Percentiles rank a stretch among this genome's conserved stretches.
Conservation (phyloP, 2,888 invertebrate genomes). For the Octonoba sinensis region DNA sequence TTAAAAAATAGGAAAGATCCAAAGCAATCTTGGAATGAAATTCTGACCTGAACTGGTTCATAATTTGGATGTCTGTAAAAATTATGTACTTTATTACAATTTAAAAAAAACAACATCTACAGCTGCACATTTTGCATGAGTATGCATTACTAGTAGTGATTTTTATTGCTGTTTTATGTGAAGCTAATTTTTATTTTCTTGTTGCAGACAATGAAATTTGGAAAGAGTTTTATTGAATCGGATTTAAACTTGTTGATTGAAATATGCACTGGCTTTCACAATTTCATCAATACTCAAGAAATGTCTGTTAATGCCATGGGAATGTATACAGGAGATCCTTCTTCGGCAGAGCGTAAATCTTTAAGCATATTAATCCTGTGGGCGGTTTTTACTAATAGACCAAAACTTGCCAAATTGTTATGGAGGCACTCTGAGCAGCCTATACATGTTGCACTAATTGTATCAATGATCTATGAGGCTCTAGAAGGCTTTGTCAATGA, state of each 20-base stretch:
- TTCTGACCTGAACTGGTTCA: too few relatives aligned
- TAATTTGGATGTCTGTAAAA: too few relatives aligned
- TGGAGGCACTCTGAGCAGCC: conserved; percentile 71
- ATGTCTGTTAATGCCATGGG: conserved; percentile 69
- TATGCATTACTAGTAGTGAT: neutral
- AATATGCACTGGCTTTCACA: conserved; percentile 53
- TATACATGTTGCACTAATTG: conserved; percentile 70
- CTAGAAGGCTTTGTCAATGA: conserved; percentile 69
- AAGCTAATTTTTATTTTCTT: conserved; percentile 4
- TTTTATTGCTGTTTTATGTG: neutral
- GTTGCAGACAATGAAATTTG: conserved; percentile 52
- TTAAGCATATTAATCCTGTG: conserved; percentile 69
- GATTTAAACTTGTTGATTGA: conserved; percentile 64
- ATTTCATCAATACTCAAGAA: conserved; percentile 66
- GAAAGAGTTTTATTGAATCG: conserved; percentile 61
- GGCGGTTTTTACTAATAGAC: conserved; percentile 70
- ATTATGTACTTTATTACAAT: too few relatives aligned
- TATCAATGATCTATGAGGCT: conserved; percentile 69
- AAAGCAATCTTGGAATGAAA: neutral
- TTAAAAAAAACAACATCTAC: too few relatives aligned
- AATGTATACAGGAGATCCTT: conserved; percentile 58
- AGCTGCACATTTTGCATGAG: too few relatives aligned
- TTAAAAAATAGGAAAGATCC: neutral
- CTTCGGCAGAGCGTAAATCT: conserved; percentile 67
- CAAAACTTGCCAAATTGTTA: conserved; percentile 69